Percentiles rank a stretch among this genome's conserved stretches.
Evolutionary conservation across 1,140 invertebrate species (phyloP).

Genomic region (Pseudomyrmex flavicornis): DNA sequence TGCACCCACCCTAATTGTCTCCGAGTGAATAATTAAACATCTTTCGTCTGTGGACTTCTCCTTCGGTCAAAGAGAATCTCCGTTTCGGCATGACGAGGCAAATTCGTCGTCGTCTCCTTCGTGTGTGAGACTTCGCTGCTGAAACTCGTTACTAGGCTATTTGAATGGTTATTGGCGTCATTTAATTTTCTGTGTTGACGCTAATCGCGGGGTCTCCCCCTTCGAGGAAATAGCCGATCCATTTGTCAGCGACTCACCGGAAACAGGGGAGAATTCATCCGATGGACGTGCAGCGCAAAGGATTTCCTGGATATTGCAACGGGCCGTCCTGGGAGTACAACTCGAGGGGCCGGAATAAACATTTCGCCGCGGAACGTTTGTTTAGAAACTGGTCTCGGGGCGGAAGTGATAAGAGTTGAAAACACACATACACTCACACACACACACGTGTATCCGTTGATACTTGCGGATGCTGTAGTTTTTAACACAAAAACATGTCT

Average conservation of each 20-base stretch:
- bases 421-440: neutral
- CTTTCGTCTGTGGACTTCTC: neutral
- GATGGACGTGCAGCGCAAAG: constrained; percentile 72
- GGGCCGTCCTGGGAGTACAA: constrained; percentile 48
- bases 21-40: neutral
- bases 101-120: constrained; percentile 27
- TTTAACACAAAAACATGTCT: neutral
- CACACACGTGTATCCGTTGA: neutral
- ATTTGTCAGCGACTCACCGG: constrained; percentile 72
- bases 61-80: neutral
- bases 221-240: constrained; percentile 72
- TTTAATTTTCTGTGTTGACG: constrained; percentile 74
- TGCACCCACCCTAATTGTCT: too few relatives aligned
- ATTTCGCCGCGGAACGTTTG: constrained; percentile 38
- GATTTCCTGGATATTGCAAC: constrained; percentile 68
- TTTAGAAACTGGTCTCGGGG: constrained; percentile 50
- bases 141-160: constrained; percentile 53
- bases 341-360: constrained; percentile 50
- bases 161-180: constrained; percentile 74
- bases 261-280: constrained; percentile 67
- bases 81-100: constrained; percentile 14
- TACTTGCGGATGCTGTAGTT: constrained; percentile 2
- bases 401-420: constrained; percentile 50
- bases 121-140: constrained; percentile 50
- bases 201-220: constrained; percentile 64